Base-by-base conservation (phyloP, 2,888 invertebrate genomes). In the Epinotia brunnichana region DNA sequence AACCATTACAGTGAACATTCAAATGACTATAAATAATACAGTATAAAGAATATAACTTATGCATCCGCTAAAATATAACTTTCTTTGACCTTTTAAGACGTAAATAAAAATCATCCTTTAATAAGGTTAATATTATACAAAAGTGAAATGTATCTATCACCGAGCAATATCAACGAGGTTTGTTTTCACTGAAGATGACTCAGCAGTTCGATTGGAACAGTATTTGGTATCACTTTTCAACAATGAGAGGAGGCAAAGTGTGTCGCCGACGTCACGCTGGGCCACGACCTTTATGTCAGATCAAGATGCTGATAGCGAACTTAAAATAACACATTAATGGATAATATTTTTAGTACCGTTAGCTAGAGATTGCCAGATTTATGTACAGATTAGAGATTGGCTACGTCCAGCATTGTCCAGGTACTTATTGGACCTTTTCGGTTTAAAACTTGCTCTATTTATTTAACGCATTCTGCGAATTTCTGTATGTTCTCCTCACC, bases 131-230 rank as follows among this genome's bases (percentile, higher is more conserved):
- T 73, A 69, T 83, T 80, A 76, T 82, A 78, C 79, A 85, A 87
- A 87, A 85, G 84, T 86, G 85, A 87, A 87, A 87, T 85, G 85
- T 82, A 74, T 74, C 84, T 83, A 85, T 86, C 83, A 77, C 76
- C 76, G 77, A 82, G 83, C 81, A 78, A 77, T 79, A 85, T 87
- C 54, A n/a, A 84, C 76, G 76, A 75, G 83, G 80, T 82, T 87
- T 85, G 87, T 89, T 90, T 90, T 89, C 88, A 84, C 87, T 79
- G 81, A 81, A 81, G 85, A 88, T 90, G 89, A 90, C 82, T 87
- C 82, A 81, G 80, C 87, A 79, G 72, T 81, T 76, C 71, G 63
- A 73, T 67, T 75, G 41, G 66, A 56, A 53, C 21, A 41, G 66
- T 66, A 66, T 66, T 66, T 66, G 69, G 73, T 77, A 78, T 80